Base-by-base conservation (phyloP, 2,797 vertebrate genomes). In the Xiphorhynchus erythropygius region DNA sequence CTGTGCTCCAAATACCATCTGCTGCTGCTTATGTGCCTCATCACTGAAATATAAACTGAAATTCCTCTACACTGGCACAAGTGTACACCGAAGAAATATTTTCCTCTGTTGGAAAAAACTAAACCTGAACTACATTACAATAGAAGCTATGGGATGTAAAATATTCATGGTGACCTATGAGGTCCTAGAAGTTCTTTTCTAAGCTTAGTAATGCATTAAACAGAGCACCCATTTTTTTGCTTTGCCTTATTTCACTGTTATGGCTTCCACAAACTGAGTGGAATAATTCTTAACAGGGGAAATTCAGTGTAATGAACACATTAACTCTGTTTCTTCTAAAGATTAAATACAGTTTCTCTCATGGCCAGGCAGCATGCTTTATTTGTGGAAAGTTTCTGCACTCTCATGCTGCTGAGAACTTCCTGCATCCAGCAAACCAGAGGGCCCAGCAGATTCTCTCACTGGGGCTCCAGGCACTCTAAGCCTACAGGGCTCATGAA, bases 1-100 rank as follows among this genome's bases (percentile, higher is more conserved):
- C 63, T 57, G 65, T 78, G 22, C 59, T 96, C 89, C 89, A 90
- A 56, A 86, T 81, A 93, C 94, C 93, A 96, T 96, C 91, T 96
- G 94, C 55, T 91, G 57, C 65, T 95, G 76, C 87, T 94, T 83
- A 89, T 89, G 82, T 81, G 47, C 53, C 52, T 93, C 69, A 39
- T 95, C 89, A 56, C 28, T 56, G 85, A 93, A 88, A 94, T 64
- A 52, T 94, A 96, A 96, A 93, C 91, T 84, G 94, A 92, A 96
- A 91, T 87, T 92, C 55, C 57, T 86, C 65, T 55, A 86, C n/a
- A 24, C 18, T 79, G 57, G 44, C 70, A 94, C 35, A 86, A 94
- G 47, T 32, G 19, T 70, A 73, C 19, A 14, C 39, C 52, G 76
- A 81, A 93, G 44, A 84, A 84, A 70, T 57, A 73, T 56, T 50